phyloP scores from a whole-genome alignment of 92 coral and sea anemone genomes.

The Ricordea florida region DNA sequence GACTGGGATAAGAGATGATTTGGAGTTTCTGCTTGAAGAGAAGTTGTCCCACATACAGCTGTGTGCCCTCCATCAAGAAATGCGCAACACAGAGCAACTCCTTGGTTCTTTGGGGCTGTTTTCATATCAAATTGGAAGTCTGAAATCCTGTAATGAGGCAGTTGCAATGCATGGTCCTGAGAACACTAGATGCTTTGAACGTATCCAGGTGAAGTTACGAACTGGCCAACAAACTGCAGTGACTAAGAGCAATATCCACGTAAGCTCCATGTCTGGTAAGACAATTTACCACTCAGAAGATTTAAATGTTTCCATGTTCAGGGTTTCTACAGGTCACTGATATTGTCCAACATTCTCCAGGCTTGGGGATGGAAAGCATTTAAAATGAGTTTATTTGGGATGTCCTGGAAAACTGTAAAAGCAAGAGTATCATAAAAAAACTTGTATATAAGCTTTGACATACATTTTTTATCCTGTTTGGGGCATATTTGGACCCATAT shows the following conservation, averaged over 20 bases:
- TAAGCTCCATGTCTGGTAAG: not conserved
- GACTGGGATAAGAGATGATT: too few relatives aligned
- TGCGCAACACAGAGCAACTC: slow-evolving; percentile 36
- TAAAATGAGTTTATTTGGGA: too few relatives aligned
- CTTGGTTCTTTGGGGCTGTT: slow-evolving; percentile 35
- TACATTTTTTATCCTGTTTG: too few relatives aligned
- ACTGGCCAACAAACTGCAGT: slow-evolving; percentile 31
- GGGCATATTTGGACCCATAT: too few relatives aligned
- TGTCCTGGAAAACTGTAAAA: too few relatives aligned
- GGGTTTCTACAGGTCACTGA: too few relatives aligned
- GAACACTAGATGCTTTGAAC: slow-evolving; percentile 5
- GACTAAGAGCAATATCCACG: slow-evolving; percentile 21
- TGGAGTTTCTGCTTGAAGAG: slow-evolving; percentile 35
- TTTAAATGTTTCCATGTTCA: too few relatives aligned
- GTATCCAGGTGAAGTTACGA: slow-evolving; percentile 18
- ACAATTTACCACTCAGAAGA: not conserved
- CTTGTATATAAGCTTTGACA: too few relatives aligned
- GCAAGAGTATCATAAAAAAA: too few relatives aligned
- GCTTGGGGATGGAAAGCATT: too few relatives aligned
- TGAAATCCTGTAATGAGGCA: slow-evolving; percentile 20
- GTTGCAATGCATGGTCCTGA: slow-evolving; percentile 23
- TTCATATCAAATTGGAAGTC: not conserved
- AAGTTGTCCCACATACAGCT: slow-evolving; percentile 27
- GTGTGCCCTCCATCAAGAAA: slow-evolving; percentile 35
- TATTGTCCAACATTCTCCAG: too few relatives aligned